Evolutionary conservation across 1,140 invertebrate genomes (phyloP), one percentile per base, ranked within the genome.

Genomic region (Lerema accius): DNA sequence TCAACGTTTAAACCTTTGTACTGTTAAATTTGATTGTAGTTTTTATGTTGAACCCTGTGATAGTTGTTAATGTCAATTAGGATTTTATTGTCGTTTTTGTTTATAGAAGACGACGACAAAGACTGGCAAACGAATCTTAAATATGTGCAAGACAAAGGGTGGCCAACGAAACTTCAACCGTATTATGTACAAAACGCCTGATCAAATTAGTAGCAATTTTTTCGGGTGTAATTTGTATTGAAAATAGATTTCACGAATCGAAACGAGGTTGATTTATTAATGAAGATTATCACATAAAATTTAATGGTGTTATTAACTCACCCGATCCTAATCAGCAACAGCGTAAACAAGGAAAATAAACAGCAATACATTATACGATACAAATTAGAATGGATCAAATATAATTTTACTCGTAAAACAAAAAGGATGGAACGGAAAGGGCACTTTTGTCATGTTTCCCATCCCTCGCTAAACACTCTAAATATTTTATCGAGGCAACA

Each of bases 1-100:
- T 63, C 56, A 10, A 70, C 65, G 56, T 73, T 65, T 58, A 67
- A 72, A 45, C 63, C 56, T 64, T 71, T 69, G 48, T 65, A 65
- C 49, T 65, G 56, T 64, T 62, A 56, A 35, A 35, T 49, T 64
- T 15, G 32, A 64, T 15, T 50, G 0, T 35, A 50, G 46, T 35
- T 50, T 50, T 50, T 50, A 35, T 50, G 46, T 50, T 15, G 6
- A 26, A 15, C 10, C 46, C 6, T 50, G 14, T 50, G 45, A 48
- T n/a, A n/a, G n/a, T n/a, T n/a, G n/a, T n/a, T n/a, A n/a, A n/a
- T n/a, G n/a, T n/a, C n/a, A n/a, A n/a, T n/a, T n/a, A n/a, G n/a
- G n/a, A n/a, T n/a, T n/a, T n/a, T n/a, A n/a, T n/a, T n/a, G n/a
- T n/a, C n/a, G n/a, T n/a, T n/a, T n/a, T n/a, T n/a, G n/a, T 23